phyloP scores from a whole-genome alignment of 2,113 vertebrate species.

The Micronisus gabar region DNA sequence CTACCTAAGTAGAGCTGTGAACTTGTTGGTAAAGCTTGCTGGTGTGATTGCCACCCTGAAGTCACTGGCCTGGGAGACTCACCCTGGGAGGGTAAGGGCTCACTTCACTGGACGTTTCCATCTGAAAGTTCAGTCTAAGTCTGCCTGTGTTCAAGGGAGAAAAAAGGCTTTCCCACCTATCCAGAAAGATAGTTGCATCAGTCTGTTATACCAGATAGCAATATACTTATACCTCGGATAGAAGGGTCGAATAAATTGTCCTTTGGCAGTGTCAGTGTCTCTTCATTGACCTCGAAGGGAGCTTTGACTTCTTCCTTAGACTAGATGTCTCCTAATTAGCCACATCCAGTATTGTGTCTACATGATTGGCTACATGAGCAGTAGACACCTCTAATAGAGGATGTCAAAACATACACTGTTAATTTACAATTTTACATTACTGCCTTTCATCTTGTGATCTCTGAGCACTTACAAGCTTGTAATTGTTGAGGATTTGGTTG shows the following conservation, averaged over 20 bases:
- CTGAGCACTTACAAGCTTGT: background rate
- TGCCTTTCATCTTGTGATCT: background rate
- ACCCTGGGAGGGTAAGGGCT: background rate
- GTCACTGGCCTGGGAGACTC: background rate
- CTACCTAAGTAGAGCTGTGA: background rate
- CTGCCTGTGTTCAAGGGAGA: background rate
- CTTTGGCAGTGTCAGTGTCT: background rate
- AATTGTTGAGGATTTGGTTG: background rate
- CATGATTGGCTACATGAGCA: fast-evolving
- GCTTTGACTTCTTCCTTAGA: background rate
- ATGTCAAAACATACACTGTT: background rate
- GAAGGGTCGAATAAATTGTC: background rate
- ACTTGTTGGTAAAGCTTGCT: background rate
- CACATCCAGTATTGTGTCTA: background rate
- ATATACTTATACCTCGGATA: fast-evolving
- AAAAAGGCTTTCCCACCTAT: background rate
- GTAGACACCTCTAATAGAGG: background rate
- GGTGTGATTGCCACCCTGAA: background rate
- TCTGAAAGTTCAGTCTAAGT: background rate
- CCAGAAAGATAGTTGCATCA: background rate
- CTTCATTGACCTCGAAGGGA: background rate
- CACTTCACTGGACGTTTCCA: fast-evolving
- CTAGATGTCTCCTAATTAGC: background rate
- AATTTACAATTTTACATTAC: background rate
- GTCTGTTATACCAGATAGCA: background rate